These are phyloP conservation scores for Ichneumon xanthorius DNA, from an alignment of 2,888 invertebrate genomes.

Conservation along the genomic window DNA sequence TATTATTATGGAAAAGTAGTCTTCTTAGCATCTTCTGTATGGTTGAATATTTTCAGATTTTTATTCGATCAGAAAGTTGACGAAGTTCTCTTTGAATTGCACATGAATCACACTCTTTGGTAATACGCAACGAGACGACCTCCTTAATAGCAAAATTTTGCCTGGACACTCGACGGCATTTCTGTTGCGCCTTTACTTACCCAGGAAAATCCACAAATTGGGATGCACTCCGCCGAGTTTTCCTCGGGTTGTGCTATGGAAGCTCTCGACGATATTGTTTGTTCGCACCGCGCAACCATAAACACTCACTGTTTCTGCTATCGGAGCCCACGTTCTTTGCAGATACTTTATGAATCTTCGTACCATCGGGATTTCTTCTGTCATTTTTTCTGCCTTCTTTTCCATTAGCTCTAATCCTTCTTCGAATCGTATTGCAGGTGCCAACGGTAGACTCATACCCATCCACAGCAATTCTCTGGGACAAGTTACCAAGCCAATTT, in stretches of 20 bases:
- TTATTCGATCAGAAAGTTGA: too few relatives aligned
- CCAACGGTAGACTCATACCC: not conserved
- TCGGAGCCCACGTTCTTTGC: not conserved
- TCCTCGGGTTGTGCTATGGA: not conserved
- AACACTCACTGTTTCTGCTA: not conserved
- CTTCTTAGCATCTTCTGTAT: too few relatives aligned
- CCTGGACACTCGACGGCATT: not conserved
- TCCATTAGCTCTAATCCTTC: not conserved
- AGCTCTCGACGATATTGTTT: not conserved
- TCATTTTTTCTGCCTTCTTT: not conserved
- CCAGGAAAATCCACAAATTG: not conserved
- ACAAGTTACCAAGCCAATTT: not conserved
- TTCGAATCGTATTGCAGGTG: not conserved
- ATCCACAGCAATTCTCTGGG: not conserved
- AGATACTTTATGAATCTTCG: not conserved
- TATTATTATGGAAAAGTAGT: too few relatives aligned
- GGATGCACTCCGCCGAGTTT: constrained; percentile 2
- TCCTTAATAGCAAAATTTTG: not conserved
- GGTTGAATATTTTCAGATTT: too few relatives aligned
- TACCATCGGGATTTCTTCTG: not conserved
- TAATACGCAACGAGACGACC: too few relatives aligned
- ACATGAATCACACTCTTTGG: too few relatives aligned
- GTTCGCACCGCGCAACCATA: not conserved
- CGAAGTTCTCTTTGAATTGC: too few relatives aligned
- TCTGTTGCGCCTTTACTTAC: not conserved